A percentile compares a stretch with the other conserved stretches of the same genome.
phyloP scores from a whole-genome alignment of 1,140 invertebrate genomes.

The Sycophila sp. region DNA sequence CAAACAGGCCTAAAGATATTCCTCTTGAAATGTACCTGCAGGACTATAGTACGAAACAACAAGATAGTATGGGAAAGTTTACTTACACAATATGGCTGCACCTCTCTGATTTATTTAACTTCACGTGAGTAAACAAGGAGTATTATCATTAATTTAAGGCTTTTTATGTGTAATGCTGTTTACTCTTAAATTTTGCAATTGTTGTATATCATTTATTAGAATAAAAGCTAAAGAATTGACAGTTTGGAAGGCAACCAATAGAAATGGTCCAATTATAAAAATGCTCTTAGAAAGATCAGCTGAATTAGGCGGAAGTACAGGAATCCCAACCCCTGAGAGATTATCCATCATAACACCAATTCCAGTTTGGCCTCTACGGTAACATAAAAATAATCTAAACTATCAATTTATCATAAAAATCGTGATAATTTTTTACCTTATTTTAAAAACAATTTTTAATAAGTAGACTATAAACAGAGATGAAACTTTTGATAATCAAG shows the following conservation, averaged over 20 bases:
- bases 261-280: constrained; percentile 31
- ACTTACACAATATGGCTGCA: constrained; percentile 45
- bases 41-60: constrained; percentile 45
- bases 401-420: no score
- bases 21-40: constrained; percentile 47
- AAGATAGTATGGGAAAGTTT: constrained; percentile 51
- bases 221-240: constrained; percentile 21
- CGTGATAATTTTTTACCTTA: no score
- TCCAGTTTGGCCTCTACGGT: constrained; percentile 21
- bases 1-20: constrained; percentile 46
- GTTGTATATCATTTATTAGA: background rate
- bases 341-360: constrained; percentile 9
- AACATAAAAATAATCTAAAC: no score
- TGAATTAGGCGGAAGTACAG: constrained; percentile 23
- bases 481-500: no score
- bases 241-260: constrained; percentile 17
- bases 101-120: constrained; percentile 49
- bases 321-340: constrained; percentile 15
- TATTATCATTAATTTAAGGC: no score
- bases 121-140: constrained; percentile 42
- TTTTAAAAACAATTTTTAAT: background rate
- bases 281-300: constrained; percentile 16
- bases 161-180: no score
- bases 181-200: no score
- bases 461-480: no score